Base-by-base conservation (phyloP, 2,888 invertebrate genomes). In the Malthinus flaveolus region DNA sequence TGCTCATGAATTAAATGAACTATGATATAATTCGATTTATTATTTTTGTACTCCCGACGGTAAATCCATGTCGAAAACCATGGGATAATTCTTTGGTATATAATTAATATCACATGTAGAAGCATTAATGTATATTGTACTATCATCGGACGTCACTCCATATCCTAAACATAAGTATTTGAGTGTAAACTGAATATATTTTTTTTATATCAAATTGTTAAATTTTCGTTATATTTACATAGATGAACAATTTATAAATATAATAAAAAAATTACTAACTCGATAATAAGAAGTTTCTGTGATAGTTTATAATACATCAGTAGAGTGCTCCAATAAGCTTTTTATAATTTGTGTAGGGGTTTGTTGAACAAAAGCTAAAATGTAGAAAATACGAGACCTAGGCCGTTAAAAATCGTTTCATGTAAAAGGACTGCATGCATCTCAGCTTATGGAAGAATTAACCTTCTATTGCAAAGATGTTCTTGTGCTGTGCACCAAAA, bases 41-140 rank as follows among this genome's bases (percentile, higher is more conserved):
- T 45, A 55, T 36, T 59, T 59, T 12, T 54, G 54, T 32, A 54
- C 51, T 11, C 59, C 59, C 15, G 44, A 45, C 48, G 83, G 83
- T 65, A 85, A 72, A 37, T 82, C 80, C 54, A 91, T 81, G 79
- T 93, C 93, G 79, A 93, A 92, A 39, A 92, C 89, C 65, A 93
- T 84, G 2, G 93, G 91, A 56, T 84, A 83, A 80, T 93, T 90
- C 66, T 82, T 84, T 15, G 91, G 89, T 71, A 86, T 82, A 78
- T 92, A 91, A 73, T 87, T 88, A 52, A 90, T 84, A 78, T 91
- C 89, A 78, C 91, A 92, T 1, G 90, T 91, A 33, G 91, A 89
- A 46, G 93, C 92, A 77, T 93, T 93, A 56, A 93, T 86, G 75
- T 84, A 93, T 63, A 90, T 88, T 54, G 91, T 88, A 71, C 84